Base-by-base conservation (phyloP, 2,797 vertebrate species). In the Spinus pinus region DNA sequence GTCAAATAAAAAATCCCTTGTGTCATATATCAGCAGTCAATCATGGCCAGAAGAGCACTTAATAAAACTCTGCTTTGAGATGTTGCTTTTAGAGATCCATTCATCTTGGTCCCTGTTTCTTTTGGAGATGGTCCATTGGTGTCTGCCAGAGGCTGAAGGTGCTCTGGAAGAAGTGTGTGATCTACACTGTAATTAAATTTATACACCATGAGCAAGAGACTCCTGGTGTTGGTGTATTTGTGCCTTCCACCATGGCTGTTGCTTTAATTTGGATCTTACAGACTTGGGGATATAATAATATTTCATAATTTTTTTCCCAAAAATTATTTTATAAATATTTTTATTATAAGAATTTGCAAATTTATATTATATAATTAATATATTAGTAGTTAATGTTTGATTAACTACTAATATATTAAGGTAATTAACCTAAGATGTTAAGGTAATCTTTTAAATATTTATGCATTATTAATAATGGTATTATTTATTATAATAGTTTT, bases 191-290 rank as follows among this genome's bases (percentile, higher is more conserved):
- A 39, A 79, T 50, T 72, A 14, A 66, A 60, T 44, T 49, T 80
- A 24, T 3, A 21, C 1, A 0, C 9, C 0, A 0, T 4, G 21
- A 79, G 15, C 15, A 62, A 27, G 49, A 53, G 12, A 9, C 6
- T 77, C 6, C 27, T 27, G 4, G 11, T 30, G 5, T 2, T 31
- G 21, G 4, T 0, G 12, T 7, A 4, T 95, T 62, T 86, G 19
- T 66, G n/a, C 21, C 37, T 93, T 56, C 49, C 31, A 67, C 31
- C 50, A 35, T 50, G 12, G 8, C 41, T 25, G 4, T 14, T 42
- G 11, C n/a, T 91, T 77, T 54, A 25, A 25, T 81, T 58, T 53
- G 50, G 14, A 24, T 78, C 50, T 57, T 25, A 42, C 10, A 44
- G 47, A 23, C 13, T 28, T 20, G 30, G 31, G 27, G 21, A 19